Evolutionary conservation across 2,888 invertebrate species (phyloP).

Genomic region (Exephanes ischioxanthus): DNA sequence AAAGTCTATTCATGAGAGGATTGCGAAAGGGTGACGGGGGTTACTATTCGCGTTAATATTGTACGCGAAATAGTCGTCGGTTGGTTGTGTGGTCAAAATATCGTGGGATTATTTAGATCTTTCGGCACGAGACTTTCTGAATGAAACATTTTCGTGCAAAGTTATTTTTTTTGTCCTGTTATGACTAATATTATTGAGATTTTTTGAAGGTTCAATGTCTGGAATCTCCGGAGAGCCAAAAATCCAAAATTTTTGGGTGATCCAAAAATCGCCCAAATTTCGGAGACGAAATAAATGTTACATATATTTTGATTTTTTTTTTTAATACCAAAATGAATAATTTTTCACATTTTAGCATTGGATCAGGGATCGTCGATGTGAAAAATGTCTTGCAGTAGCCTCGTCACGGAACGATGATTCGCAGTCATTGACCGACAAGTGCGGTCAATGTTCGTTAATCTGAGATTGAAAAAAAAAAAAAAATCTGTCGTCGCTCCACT

Average conservation of each 20-base stretch:
- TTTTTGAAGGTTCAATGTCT: neutral
- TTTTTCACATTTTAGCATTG: neutral
- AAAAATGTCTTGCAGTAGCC: neutral
- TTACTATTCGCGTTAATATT: slow-evolving; percentile 19
- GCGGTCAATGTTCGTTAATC: neutral
- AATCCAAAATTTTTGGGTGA: too few species aligned
- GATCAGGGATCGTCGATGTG: neutral
- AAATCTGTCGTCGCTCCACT: neutral
- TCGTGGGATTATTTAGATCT: slow-evolving; percentile 26
- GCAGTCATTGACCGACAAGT: slow-evolving; percentile 3
- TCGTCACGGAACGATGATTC: neutral
- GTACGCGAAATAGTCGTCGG: slow-evolving; percentile 19
- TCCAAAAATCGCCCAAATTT: neutral
- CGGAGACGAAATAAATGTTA: neutral
- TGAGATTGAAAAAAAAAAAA: neutral
- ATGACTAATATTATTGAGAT: neutral
- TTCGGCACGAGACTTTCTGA: neutral
- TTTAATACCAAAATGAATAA: too few species aligned
- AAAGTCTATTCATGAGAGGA: slow-evolving; percentile 52
- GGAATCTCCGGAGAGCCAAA: neutral
- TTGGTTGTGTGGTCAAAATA: slow-evolving; percentile 16
- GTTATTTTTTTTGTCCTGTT: neutral
- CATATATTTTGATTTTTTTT: neutral
- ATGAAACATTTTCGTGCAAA: neutral
- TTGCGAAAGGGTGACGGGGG: slow-evolving; percentile 4